Base-by-base conservation (phyloP, 2,888 invertebrate species). In the Ecdyonurus torrentis region DNA sequence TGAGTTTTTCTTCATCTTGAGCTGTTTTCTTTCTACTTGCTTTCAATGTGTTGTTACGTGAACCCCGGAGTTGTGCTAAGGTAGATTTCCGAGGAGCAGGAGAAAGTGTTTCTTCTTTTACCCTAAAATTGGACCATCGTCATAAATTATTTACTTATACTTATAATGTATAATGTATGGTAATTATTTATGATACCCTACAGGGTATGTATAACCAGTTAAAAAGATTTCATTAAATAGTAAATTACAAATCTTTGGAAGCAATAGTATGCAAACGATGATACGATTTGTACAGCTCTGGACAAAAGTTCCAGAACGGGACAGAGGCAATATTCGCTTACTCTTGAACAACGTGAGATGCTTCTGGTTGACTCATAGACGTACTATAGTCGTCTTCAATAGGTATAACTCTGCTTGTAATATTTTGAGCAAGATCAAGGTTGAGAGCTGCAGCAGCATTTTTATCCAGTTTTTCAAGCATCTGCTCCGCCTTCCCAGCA, bases 391-490 rank as follows among this genome's bases (percentile, higher is more conserved):
- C 37, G 5, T 37, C 37, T 15, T 37, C 37, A 37, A 37, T 37
- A 5, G 37, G 37, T 37, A 37, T 37, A 37, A 15, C 37, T 15
- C 37, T 37, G 15, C 37, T 37, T 10, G 37, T 37, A 37, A 37
- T 15, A 37, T 37, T 5, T 37, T 37, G 19, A 55, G 22, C 22
- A 10, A 37, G 37, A 10, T 37, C 37, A 37, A 37, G 37, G 22
- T 20, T 55, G 7, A 84, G 71, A 20, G 83, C 87, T 22, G 76
- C 81, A 0, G 86, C 87, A 23, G 88, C 87, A 72, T 85, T 83
- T 70, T 87, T 81, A 69, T 89, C 89, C 23, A 89, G 74, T 70
- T 84, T 84, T 70, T 86, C 88, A 22, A 90, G 77, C 64, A 89
- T 80, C 70, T 79, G 81, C 71, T 89, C 89, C 18, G 89, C 88